A percentile compares a stretch with the other conserved stretches of the same genome.
Evolutionary conservation across 2,888 invertebrate species (phyloP).

Genomic region (Papilio elwesi): DNA sequence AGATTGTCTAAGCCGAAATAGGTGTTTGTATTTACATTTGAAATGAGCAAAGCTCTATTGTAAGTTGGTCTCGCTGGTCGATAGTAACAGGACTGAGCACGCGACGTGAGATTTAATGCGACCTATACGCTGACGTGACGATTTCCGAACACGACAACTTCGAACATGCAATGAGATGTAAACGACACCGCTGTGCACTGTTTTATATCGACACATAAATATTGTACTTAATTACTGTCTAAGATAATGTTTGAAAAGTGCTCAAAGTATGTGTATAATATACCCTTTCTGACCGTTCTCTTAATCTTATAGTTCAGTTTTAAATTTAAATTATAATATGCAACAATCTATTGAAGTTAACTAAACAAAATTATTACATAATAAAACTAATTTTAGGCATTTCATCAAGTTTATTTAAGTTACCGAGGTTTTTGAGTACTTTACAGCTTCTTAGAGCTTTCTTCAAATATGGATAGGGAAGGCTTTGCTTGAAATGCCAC

Average conservation of each 20-base stretch:
- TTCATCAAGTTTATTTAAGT: too few relatives aligned
- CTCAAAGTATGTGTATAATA: background rate
- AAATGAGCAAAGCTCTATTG: slow-evolving; percentile 65
- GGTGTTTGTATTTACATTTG: slow-evolving; percentile 74
- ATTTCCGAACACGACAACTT: slow-evolving; percentile 36
- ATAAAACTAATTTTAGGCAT: too few relatives aligned
- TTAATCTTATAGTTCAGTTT: background rate
- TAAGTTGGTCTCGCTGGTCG: slow-evolving; percentile 52
- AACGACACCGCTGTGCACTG: background rate
- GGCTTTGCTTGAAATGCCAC: slow-evolving; percentile 39
- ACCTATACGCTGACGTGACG: slow-evolving; percentile 46
- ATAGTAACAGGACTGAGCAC: slow-evolving; percentile 66
- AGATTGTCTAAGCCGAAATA: slow-evolving; percentile 48
- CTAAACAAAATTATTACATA: too few relatives aligned
- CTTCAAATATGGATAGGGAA: slow-evolving; percentile 24
- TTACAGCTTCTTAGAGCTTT: too few relatives aligned
- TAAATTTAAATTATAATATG: background rate
- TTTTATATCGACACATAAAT: background rate
- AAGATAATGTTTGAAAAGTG: background rate
- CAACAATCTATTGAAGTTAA: slow-evolving; percentile 3
- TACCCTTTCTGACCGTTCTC: too few relatives aligned
- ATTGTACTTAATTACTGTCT: background rate
- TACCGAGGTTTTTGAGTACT: too few relatives aligned
- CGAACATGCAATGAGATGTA: slow-evolving; percentile 32
- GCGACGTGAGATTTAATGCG: slow-evolving; percentile 54